Percentiles rank a stretch among this genome's conserved stretches.
These are phyloP conservation scores for Pomacea canaliculata DNA, from an alignment of 2,888 invertebrate species.

Conservation along the genomic window DNA sequence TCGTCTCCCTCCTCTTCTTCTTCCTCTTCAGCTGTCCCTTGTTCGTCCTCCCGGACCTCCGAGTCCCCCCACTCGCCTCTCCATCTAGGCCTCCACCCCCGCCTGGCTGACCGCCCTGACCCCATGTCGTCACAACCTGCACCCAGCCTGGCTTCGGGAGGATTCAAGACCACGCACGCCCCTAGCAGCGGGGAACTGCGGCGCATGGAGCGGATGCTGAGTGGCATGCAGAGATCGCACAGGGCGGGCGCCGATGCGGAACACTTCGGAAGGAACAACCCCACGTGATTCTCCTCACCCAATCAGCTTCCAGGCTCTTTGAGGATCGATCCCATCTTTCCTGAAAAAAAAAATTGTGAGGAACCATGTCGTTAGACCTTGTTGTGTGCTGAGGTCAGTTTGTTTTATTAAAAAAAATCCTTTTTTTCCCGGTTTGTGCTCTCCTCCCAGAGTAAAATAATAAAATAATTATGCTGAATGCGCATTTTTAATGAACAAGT, in stretches of 20 bases:
- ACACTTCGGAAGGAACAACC: neutral
- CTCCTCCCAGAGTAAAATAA: too few species aligned
- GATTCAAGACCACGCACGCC: constrained; percentile 17
- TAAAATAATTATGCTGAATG: too few species aligned
- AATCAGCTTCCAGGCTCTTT: neutral
- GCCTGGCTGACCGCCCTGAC: neutral
- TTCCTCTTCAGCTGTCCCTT: constrained; percentile 1
- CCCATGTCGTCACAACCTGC: neutral
- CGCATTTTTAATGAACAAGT: too few species aligned
- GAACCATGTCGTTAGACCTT: too few species aligned
- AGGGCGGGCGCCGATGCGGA: neutral
- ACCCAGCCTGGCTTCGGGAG: neutral
- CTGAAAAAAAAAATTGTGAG: too few species aligned
- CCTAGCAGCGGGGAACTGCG: constrained; percentile 25
- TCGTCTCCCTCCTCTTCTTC: constrained; percentile 4
- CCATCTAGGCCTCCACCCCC: neutral
- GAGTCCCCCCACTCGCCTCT: neutral
- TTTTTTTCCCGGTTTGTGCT: too few species aligned
- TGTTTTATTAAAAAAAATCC: too few species aligned
- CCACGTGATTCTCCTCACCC: neutral
- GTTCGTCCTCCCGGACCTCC: neutral
- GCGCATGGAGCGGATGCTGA: constrained; percentile 31
- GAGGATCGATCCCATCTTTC: too few species aligned
- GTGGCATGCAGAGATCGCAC: constrained; percentile 23
- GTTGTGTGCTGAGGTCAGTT: too few species aligned